A percentile compares a stretch with the other conserved stretches of the same genome.
Conservation (phyloP, 2,888 invertebrate species). For the Pemphredon lugubris region DNA sequence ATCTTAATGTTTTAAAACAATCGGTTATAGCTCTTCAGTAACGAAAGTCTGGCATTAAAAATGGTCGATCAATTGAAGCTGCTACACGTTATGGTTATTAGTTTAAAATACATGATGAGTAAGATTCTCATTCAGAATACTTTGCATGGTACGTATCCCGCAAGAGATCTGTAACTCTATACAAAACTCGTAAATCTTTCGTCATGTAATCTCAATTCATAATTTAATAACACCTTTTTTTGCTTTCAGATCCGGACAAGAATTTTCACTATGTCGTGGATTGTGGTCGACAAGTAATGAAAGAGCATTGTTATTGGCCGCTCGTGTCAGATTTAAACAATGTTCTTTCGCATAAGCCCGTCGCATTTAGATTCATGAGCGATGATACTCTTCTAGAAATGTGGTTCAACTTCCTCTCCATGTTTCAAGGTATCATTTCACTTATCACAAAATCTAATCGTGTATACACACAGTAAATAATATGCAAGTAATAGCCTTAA, state of each 20-base stretch:
- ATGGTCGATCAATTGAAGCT: constrained; percentile 96
- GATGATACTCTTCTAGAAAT: constrained; percentile 94
- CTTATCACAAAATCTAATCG: background rate
- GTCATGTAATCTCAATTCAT: too few relatives aligned
- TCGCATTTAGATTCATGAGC: constrained; percentile 93
- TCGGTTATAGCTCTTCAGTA: constrained; percentile 90
- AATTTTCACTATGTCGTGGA: constrained; percentile 96
- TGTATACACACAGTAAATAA: background rate
- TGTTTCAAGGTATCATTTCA: constrained; percentile 90
- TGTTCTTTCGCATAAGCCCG: constrained; percentile 94
- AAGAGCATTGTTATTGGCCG: constrained; percentile 99
- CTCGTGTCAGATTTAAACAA: constrained; percentile 98
- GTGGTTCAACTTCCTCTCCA: constrained; percentile 97
- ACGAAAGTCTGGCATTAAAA: constrained; percentile 93
- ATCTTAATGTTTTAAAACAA: background rate
- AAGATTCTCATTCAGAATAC: constrained; percentile 94
- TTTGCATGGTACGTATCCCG: constrained; percentile 86
- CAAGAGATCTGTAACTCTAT: background rate
- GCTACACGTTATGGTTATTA: constrained; percentile 95
- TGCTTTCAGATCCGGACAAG: constrained; percentile 85
- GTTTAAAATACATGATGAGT: constrained; percentile 95
- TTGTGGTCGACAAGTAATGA: constrained; percentile 95
- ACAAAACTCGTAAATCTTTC: too few relatives aligned
- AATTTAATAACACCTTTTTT: constrained; percentile 9
- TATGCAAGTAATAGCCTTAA: background rate